Evolutionary conservation across 2,797 vertebrate species (phyloP), one percentile per base, ranked within the genome.

Genomic region (Danio jaintianensis): DNA sequence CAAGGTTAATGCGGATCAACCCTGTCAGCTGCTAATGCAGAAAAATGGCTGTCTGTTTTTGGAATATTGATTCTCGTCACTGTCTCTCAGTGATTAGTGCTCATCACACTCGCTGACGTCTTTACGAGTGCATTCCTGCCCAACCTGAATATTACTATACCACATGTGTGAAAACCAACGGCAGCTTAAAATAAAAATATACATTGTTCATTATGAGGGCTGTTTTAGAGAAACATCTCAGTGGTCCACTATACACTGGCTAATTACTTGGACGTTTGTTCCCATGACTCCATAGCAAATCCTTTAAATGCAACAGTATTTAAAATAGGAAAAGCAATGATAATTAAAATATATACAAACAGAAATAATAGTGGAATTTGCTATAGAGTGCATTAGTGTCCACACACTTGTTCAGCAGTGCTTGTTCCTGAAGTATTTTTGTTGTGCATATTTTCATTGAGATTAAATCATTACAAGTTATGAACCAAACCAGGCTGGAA

Each of bases 31-130:
- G 45, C 66, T 78, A 78, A 78, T 78, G 76, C 76, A 52, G 76
- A 78, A 78, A 78, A 52, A 78, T 78, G n/a, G 13, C 76, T 70
- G 55, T 78, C 55, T 70, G 76, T 78, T 78, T 78, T 70, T 78
- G 36, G 66, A 78, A 61, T 70, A 70, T 70, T 62, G 76, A 59
- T 78, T 78, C 18, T 62, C 64, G 18, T 43, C 53, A 20, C 42
- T 47, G 64, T 70, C 66, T 62, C 67, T 79, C 47, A n/a, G 64
- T 53, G 29, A 79, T 70, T 69, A 79, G 22, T 22, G 5, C 63
- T 78, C 75, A 68, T 68, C 66, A 42, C 6, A 10, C 76, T 70
- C 22, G 18, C 29, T 70, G 55, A 38, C 76, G n/a, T 62, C 66
- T 61, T 69, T 52, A 52, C 58, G 70, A 70, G 76, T 79, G 56